Percentiles rank a stretch among this genome's conserved stretches.
Evolutionary conservation across 1,140 invertebrate species (phyloP).

Genomic region (Cyclargus thomasi): DNA sequence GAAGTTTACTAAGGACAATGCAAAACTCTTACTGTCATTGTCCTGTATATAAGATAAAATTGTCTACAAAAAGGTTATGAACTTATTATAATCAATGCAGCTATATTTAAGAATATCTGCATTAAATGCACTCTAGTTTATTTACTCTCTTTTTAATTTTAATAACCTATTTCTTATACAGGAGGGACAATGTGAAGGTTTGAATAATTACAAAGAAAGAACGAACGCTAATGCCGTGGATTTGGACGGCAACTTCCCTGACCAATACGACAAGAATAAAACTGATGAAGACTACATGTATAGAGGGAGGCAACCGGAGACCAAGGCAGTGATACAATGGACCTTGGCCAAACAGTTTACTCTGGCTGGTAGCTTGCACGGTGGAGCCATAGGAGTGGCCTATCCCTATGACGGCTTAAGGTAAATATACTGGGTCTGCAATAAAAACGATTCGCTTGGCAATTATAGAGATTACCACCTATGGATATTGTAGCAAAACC

Average conservation of each 20-base stretch:
- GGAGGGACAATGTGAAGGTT: conserved; percentile 87
- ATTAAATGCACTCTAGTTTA: too few species aligned
- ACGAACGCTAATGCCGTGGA: conserved; percentile 88
- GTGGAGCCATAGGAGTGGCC: conserved; percentile 92
- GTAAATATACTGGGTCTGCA: conserved; percentile 61
- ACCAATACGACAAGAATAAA: conserved; percentile 81
- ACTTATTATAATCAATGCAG: too few species aligned
- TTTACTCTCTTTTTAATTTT: too few species aligned
- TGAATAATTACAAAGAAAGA: conserved; percentile 80
- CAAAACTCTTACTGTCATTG: too few species aligned
- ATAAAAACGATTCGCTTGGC: too few species aligned
- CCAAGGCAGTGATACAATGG: conserved; percentile 92
- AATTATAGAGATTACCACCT: too few species aligned
- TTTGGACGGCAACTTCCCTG: conserved; percentile 92
- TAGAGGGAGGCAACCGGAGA: conserved; percentile 87
- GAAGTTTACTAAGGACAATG: too few species aligned
- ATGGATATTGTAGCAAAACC: too few species aligned
- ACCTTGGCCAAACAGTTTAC: conserved; percentile 90
- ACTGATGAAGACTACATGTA: conserved; percentile 55
- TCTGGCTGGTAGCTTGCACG: conserved; percentile 93
- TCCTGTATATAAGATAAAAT: too few species aligned
- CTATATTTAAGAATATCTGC: not conserved
- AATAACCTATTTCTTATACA: too few species aligned
- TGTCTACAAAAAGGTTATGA: too few species aligned
- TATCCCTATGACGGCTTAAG: conserved; percentile 91